Percentiles rank a stretch among this genome's conserved stretches.
Conservation (phyloP, 2,113 vertebrate species). For the Pantherophis guttatus region DNA sequence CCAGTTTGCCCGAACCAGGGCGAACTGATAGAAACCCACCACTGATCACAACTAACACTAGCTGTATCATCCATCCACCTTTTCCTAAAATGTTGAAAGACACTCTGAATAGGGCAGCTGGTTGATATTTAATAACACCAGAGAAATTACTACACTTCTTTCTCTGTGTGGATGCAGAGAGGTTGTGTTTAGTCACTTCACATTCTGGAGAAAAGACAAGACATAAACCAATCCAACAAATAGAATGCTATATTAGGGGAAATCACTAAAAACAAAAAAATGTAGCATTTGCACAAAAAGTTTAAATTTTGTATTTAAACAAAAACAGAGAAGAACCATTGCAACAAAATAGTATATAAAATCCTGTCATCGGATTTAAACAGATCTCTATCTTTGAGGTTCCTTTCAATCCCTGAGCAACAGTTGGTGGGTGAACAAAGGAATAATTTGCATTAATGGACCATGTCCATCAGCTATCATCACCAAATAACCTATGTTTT, state of each 20-base stretch:
- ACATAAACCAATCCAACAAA: not conserved
- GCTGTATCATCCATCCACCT: not conserved
- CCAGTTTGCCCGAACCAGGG: too few relatives aligned
- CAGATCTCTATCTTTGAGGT: not conserved
- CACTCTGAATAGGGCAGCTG: not conserved
- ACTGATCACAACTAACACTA: not conserved
- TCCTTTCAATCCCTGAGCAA: not conserved
- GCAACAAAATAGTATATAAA: not conserved
- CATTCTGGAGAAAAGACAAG: not conserved
- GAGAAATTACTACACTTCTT: not conserved
- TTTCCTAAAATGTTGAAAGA: not conserved
- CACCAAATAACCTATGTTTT: conserved; percentile 39
- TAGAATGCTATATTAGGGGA: not conserved
- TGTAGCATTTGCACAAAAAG: not conserved
- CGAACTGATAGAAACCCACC: too few relatives aligned
- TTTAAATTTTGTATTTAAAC: not conserved
- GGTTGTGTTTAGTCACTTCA: not conserved
- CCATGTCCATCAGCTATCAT: conserved; percentile 30
- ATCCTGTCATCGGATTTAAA: not conserved
- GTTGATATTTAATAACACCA: not conserved
- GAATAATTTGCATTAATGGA: conserved; percentile 19
- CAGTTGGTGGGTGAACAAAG: not conserved
- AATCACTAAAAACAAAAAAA: not conserved
- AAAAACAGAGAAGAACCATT: not conserved
- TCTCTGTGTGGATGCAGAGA: not conserved